Conservation (phyloP, 2,113 vertebrate genomes). For the Nibea coibor region DNA sequence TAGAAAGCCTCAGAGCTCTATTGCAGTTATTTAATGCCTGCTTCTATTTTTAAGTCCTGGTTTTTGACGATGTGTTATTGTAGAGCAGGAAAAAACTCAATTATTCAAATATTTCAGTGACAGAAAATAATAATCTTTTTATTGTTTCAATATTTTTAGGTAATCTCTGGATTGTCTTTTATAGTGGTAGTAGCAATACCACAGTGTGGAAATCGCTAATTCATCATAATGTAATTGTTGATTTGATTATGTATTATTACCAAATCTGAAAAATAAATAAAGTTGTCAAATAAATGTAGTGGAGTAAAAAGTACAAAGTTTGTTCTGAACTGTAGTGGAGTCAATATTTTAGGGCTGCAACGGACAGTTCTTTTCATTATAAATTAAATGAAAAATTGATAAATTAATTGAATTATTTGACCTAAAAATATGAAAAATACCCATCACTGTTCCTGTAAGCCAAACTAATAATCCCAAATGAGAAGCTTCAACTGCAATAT, state of each 20-base stretch:
- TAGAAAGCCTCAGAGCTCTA: slow-evolving; percentile 14
- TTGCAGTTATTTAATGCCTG: slow-evolving; percentile 40
- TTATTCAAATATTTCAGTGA: neutral
- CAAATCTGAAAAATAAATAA: too few relatives aligned
- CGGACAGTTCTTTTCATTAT: neutral
- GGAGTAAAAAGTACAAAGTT: neutral
- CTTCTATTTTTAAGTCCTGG: slow-evolving; percentile 2
- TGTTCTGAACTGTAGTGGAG: neutral
- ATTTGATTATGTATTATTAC: too few relatives aligned
- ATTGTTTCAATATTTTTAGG: too few relatives aligned
- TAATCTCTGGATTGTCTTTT: too few relatives aligned
- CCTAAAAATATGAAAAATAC: neutral
- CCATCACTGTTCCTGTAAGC: neutral
- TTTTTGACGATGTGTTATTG: neutral
- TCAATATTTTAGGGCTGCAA: neutral
- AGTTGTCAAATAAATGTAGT: too few relatives aligned
- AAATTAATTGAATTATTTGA: too few relatives aligned
- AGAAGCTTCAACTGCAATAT: neutral
- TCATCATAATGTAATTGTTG: too few relatives aligned
- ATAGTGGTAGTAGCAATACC: too few relatives aligned
- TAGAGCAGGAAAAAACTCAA: neutral
- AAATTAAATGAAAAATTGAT: too few relatives aligned
- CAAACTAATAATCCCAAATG: neutral
- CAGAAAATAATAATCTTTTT: neutral
- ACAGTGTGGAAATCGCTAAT: too few relatives aligned